A percentile compares a stretch with the other conserved stretches of the same genome.
These are phyloP conservation scores for Pipra filicauda DNA, from an alignment of 2,113 vertebrate genomes.

Conservation along the genomic window DNA sequence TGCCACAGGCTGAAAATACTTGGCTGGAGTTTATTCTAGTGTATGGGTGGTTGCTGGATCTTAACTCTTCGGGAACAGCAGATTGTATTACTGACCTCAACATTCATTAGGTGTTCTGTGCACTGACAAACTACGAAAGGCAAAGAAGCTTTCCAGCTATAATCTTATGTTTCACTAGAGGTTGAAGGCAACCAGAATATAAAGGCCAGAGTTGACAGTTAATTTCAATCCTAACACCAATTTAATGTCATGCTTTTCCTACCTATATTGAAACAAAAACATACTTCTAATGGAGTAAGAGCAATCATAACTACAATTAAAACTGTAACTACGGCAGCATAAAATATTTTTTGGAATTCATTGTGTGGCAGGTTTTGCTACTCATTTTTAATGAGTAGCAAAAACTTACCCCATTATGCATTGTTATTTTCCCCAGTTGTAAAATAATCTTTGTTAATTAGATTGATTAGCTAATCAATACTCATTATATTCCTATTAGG, in stretches of 20 bases:
- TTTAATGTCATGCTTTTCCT: not conserved
- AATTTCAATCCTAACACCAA: not conserved
- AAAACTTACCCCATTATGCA: not conserved
- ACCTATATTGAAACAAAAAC: not conserved
- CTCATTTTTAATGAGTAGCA: not conserved
- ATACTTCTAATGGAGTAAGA: not conserved
- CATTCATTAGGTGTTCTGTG: not conserved
- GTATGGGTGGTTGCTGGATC: not conserved
- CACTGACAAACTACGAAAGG: not conserved
- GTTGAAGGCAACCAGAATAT: not conserved
- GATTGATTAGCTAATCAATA: not conserved
- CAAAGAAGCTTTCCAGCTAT: not conserved
- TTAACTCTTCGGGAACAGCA: not conserved
- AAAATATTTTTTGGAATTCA: not conserved
- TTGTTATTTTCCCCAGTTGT: not conserved
- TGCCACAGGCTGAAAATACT: not conserved
- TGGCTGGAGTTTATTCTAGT: not conserved
- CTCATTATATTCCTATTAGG: not conserved
- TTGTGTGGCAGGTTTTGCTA: not conserved
- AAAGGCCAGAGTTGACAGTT: not conserved
- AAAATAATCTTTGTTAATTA: conserved; percentile 15
- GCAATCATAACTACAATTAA: not conserved
- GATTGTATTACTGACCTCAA: not conserved
- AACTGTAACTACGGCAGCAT: not conserved
- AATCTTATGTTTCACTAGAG: not conserved